Conservation (phyloP, 2,888 invertebrate genomes). For the Therioaphis trifolii region DNA sequence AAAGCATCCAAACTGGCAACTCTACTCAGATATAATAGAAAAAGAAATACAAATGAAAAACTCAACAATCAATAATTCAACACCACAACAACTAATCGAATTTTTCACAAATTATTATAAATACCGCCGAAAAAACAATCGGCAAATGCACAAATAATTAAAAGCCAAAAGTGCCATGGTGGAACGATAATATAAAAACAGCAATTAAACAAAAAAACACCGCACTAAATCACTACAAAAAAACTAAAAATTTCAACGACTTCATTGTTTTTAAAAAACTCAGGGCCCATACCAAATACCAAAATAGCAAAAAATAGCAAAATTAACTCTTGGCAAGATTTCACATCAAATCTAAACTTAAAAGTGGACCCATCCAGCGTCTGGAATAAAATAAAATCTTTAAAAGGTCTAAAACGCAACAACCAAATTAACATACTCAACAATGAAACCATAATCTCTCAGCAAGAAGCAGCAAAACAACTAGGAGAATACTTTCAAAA, state of each 20-base stretch:
- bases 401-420: background rate
- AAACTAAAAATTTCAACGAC: background rate
- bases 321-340: background rate
- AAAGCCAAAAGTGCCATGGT: background rate
- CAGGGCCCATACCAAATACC: background rate
- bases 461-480: background rate
- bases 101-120: background rate
- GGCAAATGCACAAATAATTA: background rate
- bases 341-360: background rate
- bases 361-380: background rate
- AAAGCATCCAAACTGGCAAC: background rate
- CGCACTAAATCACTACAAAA: background rate
- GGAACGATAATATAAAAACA: background rate
- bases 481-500: background rate
- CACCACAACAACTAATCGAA: background rate
- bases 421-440: background rate
- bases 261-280: constrained; percentile 5
- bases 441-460: background rate
- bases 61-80: background rate
- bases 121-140: background rate
- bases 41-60: background rate
- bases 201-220: background rate
- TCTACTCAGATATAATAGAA: background rate
- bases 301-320: constrained; percentile 15
- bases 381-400: constrained; percentile 4